These are phyloP conservation scores for Brassicogethes aeneus DNA, from an alignment of 2,888 invertebrate genomes.

Conservation along the genomic window DNA sequence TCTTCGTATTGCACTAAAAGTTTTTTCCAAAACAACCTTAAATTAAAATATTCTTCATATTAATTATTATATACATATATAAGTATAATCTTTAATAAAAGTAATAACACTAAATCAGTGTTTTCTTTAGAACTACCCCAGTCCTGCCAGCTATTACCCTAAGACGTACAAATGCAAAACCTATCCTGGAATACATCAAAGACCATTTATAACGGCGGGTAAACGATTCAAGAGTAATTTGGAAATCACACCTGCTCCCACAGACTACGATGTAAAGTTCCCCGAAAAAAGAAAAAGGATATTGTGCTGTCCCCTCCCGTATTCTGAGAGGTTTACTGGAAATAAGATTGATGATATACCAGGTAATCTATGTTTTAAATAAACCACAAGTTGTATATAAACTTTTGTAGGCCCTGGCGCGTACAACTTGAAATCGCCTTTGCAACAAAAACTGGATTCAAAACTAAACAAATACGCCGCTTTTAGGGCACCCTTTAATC, in stretches of 20 bases:
- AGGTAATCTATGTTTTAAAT: no score
- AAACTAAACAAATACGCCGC: background rate
- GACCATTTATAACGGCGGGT: constrained; percentile 17
- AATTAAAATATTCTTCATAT: no score
- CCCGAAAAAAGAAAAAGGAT: constrained; percentile 10
- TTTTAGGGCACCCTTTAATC: background rate
- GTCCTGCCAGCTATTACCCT: constrained; percentile 26
- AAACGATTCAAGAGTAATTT: constrained; percentile 16
- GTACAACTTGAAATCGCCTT: background rate
- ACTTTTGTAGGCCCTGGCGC: background rate
- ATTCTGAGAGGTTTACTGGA: no score
- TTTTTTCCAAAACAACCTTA: no score
- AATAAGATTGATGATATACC: no score
- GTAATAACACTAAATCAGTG: no score
- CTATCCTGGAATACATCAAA: constrained; percentile 17
- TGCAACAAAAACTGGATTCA: background rate
- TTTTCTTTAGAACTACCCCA: constrained; percentile 30
- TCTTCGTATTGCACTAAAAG: no score
- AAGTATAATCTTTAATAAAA: no score
- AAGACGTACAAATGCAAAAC: constrained; percentile 19
- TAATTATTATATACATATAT: no score
- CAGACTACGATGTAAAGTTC: constrained; percentile 17
- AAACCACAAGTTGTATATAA: background rate
- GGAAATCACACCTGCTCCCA: constrained; percentile 21
- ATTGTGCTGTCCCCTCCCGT: no score